Evolutionary conservation across 2,888 invertebrate species (phyloP).

Genomic region (Drosophila nr. medialis): DNA sequence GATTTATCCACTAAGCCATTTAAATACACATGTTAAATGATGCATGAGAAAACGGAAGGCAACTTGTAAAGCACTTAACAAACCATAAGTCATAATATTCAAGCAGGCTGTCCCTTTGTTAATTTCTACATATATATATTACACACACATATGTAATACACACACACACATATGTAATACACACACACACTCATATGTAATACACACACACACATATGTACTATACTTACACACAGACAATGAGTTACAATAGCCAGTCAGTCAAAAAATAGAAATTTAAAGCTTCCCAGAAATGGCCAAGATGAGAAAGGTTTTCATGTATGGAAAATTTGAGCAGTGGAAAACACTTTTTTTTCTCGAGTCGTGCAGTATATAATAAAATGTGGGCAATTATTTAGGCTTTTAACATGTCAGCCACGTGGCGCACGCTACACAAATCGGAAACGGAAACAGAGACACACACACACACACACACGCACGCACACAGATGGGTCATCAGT

Average conservation of each 20-base stretch:
- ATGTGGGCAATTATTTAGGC: conserved; percentile 66
- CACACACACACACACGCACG: conserved; percentile 10
- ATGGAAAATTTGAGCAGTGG: conserved; percentile 4
- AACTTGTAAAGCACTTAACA: conserved; percentile 31
- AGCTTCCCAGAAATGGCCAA: conserved; percentile 4
- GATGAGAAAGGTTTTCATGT: conserved; percentile 12
- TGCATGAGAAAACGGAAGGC: conserved; percentile 1
- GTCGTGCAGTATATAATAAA: conserved; percentile 42
- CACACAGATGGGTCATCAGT: conserved; percentile 10
- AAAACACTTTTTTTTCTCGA: conserved; percentile 18
- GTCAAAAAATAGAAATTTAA: conserved; percentile 9
- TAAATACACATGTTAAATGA: not conserved
- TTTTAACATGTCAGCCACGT: conserved; percentile 72
- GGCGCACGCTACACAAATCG: conserved; percentile 55
- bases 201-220: not conserved
- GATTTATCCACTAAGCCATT: not conserved
- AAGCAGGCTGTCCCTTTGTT: conserved; percentile 23
- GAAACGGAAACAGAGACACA: conserved; percentile 52
- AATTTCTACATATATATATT: conserved; percentile 28
- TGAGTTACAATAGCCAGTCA: conserved; percentile 1
- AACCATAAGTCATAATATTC: conserved; percentile 27
- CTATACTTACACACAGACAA: not conserved
- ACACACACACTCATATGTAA: not conserved
- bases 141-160: not conserved
- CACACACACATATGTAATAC: not conserved